Evolutionary conservation across 1,140 invertebrate species (phyloP).

Genomic region (Leptonema lineaticorne): DNA sequence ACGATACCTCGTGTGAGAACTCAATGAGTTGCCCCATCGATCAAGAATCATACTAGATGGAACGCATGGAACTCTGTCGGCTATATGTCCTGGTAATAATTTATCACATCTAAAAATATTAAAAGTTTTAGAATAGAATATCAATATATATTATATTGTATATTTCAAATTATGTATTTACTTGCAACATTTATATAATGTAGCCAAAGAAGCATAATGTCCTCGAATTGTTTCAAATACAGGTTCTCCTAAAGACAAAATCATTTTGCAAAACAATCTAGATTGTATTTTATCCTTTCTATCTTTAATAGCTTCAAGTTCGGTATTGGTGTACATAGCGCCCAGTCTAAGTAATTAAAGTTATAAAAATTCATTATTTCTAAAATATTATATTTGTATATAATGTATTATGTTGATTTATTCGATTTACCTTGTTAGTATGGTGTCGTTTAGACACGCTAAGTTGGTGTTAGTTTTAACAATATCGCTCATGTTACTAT

Average conservation of each 20-base stretch:
- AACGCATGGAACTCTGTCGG: slow-evolving; percentile 66
- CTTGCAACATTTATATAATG: slow-evolving; percentile 69
- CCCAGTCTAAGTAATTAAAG: slow-evolving; percentile 59
- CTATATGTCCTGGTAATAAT: slow-evolving; percentile 61
- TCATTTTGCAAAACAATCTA: slow-evolving; percentile 78
- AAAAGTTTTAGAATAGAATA: neutral
- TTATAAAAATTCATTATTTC: no score
- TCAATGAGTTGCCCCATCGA: slow-evolving; percentile 66
- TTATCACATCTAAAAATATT: slow-evolving; percentile 54
- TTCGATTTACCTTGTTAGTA: slow-evolving; percentile 66
- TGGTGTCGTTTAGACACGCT: slow-evolving; percentile 77
- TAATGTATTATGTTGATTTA: no score
- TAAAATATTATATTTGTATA: neutral
- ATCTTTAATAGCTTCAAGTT: slow-evolving; percentile 75
- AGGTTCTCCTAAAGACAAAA: slow-evolving; percentile 70
- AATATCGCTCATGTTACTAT: slow-evolving; percentile 77
- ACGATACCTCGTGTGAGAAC: slow-evolving; percentile 64
- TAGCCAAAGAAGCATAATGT: slow-evolving; percentile 75
- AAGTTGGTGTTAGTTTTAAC: slow-evolving; percentile 76
- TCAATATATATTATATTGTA: neutral
- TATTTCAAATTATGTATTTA: slow-evolving; percentile 43
- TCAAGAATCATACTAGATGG: slow-evolving; percentile 70
- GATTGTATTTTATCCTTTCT: slow-evolving; percentile 83
- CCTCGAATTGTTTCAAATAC: slow-evolving; percentile 71
- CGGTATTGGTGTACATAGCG: slow-evolving; percentile 76